These are phyloP conservation scores for Eucidaris tribuloides DNA, from an alignment of 35 echinoderm and acorn worm species.

Conservation along the genomic window DNA sequence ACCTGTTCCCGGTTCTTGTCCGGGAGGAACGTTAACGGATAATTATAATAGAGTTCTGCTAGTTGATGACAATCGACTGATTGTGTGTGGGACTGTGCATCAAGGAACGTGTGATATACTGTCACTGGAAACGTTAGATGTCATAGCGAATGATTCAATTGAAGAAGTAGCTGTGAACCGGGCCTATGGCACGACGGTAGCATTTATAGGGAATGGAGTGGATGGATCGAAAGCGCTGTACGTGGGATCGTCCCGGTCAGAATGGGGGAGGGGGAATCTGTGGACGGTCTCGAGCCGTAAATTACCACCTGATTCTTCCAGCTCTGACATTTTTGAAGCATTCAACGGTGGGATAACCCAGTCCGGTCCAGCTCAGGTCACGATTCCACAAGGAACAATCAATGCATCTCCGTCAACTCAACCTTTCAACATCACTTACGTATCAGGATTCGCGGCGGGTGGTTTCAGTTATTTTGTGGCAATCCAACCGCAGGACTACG, in stretches of 20 bases:
- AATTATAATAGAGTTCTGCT: constrained; percentile 80
- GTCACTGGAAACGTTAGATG: not conserved
- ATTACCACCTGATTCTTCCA: not conserved
- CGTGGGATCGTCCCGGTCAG: constrained; percentile 45
- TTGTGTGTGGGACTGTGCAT: constrained; percentile 77
- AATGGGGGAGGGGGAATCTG: constrained; percentile 25
- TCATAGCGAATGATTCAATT: constrained; percentile 38
- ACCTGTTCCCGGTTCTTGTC: constrained; percentile 22
- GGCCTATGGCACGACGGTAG: constrained; percentile 56
- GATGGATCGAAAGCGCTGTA: constrained; percentile 52
- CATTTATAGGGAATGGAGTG: constrained; percentile 42
- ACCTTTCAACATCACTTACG: constrained; percentile 61
- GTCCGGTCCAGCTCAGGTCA: not conserved
- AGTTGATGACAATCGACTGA: constrained; percentile 41
- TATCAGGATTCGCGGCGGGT: constrained; percentile 60
- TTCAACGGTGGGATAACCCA: not conserved
- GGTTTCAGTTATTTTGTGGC: constrained; percentile 85
- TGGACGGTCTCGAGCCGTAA: constrained; percentile 11
- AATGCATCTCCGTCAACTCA: not conserved
- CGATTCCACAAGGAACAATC: constrained; percentile 32
- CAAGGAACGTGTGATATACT: constrained; percentile 71
- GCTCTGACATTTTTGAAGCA: not conserved
- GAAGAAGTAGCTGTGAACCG: constrained; percentile 63
- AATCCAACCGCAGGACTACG: constrained; percentile 35
- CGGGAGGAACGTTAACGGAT: not conserved